Percentiles rank a stretch among this genome's conserved stretches.
phyloP scores from a whole-genome alignment of 2,888 invertebrate genomes.

The Yponomeuta malinellus region DNA sequence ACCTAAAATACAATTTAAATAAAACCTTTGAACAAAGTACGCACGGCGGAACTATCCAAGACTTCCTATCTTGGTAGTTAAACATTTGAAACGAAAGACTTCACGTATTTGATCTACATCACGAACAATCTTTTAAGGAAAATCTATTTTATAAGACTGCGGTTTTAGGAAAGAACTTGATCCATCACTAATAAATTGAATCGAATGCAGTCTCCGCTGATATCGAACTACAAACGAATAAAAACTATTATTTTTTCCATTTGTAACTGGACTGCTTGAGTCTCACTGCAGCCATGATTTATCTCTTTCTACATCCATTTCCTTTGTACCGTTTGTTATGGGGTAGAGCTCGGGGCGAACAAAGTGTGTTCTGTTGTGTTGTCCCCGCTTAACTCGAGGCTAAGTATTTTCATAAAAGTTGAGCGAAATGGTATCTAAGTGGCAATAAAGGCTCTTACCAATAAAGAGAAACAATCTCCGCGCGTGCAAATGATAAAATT shows the following conservation, averaged over 20 bases:
- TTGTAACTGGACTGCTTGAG: constrained; percentile 17
- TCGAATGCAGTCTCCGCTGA: not conserved
- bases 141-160: not conserved
- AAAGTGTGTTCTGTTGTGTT: constrained; percentile 47
- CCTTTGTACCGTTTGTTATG: constrained; percentile 52
- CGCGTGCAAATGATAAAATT: not conserved
- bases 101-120: not conserved
- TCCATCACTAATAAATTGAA: not conserved
- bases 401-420: constrained; percentile 40
- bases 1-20: too few species aligned
- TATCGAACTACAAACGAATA: not conserved
- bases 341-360: constrained; percentile 40
- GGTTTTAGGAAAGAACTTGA: not conserved
- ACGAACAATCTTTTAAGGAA: not conserved
- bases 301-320: constrained; percentile 50
- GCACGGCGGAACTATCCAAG: not conserved
- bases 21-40: too few species aligned
- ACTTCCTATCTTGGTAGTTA: not conserved
- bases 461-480: not conserved
- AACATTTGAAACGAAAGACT: not conserved
- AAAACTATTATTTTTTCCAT: constrained; percentile 9
- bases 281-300: constrained; percentile 38
- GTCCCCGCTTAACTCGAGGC: constrained; percentile 31
- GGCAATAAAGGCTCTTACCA: constrained; percentile 12
- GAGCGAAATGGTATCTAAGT: constrained; percentile 25